phyloP scores from a whole-genome alignment of 2,113 vertebrate genomes.

The Pseudois nayaur region DNA sequence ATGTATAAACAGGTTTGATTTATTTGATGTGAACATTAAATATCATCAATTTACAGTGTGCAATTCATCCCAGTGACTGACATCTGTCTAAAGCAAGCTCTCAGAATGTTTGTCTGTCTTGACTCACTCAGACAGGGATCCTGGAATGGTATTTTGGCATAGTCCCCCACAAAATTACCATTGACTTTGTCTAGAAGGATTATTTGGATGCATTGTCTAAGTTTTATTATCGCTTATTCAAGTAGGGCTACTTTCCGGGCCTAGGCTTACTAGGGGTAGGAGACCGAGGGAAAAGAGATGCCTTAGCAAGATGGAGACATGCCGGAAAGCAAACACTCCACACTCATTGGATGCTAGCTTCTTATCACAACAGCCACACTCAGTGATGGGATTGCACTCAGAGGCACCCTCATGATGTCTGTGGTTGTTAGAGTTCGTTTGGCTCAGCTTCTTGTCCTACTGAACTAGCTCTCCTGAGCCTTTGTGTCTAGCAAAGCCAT shows the following conservation, averaged over 20 bases:
- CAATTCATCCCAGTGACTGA: not conserved
- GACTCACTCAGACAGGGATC: not conserved
- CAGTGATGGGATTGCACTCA: not conserved
- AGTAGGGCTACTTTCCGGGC: not conserved
- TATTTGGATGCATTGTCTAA: not conserved
- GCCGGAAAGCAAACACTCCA: not conserved
- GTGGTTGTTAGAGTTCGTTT: not conserved
- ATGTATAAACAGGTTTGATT: not conserved
- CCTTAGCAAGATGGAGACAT: not conserved
- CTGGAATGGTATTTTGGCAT: not conserved
- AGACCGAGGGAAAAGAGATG: not conserved
- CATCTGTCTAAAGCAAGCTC: slow-evolving; percentile 2
- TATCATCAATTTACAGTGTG: not conserved
- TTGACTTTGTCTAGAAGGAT: not conserved
- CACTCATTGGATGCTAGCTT: not conserved
- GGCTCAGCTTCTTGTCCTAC: not conserved
- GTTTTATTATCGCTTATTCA: not conserved
- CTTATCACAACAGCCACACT: not conserved
- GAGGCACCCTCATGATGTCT: not conserved
- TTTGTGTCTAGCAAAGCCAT: not conserved
- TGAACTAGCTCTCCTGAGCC: not conserved
- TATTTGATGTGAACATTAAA: not conserved
- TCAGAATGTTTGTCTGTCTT: not conserved
- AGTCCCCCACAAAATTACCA: not conserved
- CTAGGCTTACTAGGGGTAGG: not conserved